phyloP scores from a whole-genome alignment of 2,888 invertebrate genomes.

The Zygogramma bicolorata region DNA sequence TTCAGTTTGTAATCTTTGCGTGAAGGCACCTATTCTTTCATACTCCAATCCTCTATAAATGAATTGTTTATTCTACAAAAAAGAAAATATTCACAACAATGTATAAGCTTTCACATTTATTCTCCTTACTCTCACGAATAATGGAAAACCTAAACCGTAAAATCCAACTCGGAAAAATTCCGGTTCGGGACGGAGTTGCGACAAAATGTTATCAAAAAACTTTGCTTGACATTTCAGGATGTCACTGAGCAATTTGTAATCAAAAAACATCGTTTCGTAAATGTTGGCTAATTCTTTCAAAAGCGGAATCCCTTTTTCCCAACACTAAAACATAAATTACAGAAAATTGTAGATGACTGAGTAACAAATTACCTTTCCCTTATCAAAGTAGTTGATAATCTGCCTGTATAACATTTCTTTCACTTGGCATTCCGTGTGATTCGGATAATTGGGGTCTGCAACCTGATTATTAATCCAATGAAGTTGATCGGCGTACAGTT shows the following conservation, averaged over 20 bases:
- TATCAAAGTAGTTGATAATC: constrained; percentile 92
- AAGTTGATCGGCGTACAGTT: constrained; percentile 92
- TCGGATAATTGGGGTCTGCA: constrained; percentile 78
- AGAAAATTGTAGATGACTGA: neutral
- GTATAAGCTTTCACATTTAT: no score
- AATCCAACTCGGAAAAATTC: constrained; percentile 97
- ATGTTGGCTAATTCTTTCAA: constrained; percentile 89
- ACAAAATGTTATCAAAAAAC: constrained; percentile 92
- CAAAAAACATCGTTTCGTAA: constrained; percentile 88
- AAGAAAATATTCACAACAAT: no score
- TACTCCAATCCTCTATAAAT: constrained; percentile 96
- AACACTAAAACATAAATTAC: constrained; percentile 73
- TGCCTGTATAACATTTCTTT: constrained; percentile 91
- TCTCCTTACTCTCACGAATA: constrained; percentile 89
- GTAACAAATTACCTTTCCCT: constrained; percentile 79
- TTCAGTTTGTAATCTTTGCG: constrained; percentile 91
- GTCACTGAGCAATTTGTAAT: constrained; percentile 88
- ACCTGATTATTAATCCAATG: constrained; percentile 83
- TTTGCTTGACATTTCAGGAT: constrained; percentile 88
- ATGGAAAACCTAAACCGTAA: constrained; percentile 91
- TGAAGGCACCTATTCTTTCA: constrained; percentile 94
- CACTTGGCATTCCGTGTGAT: constrained; percentile 88
- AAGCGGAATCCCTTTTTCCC: constrained; percentile 95
- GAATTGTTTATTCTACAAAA: constrained; percentile 91
- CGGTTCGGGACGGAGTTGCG: constrained; percentile 89